These are phyloP conservation scores for Drosophila saltans DNA, from an alignment of 1,140 invertebrate species.

Conservation along the genomic window DNA sequence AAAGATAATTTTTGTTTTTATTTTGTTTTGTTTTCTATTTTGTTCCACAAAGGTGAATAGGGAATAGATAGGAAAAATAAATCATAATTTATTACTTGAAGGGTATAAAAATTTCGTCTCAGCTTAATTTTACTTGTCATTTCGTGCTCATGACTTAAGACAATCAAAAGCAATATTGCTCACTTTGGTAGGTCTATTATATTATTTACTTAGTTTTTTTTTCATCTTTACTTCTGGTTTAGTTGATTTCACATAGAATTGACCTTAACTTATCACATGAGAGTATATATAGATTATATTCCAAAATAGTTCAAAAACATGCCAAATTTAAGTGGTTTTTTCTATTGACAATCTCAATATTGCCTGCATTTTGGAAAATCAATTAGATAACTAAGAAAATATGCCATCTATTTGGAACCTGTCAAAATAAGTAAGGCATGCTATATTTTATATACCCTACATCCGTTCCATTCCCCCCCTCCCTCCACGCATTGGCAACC, in stretches of 20 bases:
- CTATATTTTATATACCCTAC: not conserved
- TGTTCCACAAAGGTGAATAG: no score
- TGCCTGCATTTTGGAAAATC: constrained; percentile 2
- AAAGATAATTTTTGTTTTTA: no score
- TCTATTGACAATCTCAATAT: constrained; percentile 2
- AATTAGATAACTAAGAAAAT: not conserved
- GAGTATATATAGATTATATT: not conserved
- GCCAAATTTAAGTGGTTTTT: not conserved
- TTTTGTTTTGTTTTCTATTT: no score
- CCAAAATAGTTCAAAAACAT: not conserved
- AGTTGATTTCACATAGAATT: not conserved
- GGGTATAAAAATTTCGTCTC: not conserved
- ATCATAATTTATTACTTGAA: not conserved
- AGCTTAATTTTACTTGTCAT: not conserved
- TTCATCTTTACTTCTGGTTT: not conserved
- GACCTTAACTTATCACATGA: not conserved
- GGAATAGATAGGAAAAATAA: no score
- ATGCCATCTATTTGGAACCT: not conserved
- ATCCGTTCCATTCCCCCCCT: not conserved
- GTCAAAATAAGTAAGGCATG: not conserved
- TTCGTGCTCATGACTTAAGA: constrained; percentile 17
- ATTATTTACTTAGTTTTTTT: constrained; percentile 8
- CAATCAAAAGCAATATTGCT: constrained; percentile 38
- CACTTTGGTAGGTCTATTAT: constrained; percentile 49
- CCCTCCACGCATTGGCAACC: constrained; percentile 2